These are phyloP conservation scores for Phrynocephalus guinanensis DNA, from an alignment of 2,797 vertebrate genomes.

Conservation along the genomic window DNA sequence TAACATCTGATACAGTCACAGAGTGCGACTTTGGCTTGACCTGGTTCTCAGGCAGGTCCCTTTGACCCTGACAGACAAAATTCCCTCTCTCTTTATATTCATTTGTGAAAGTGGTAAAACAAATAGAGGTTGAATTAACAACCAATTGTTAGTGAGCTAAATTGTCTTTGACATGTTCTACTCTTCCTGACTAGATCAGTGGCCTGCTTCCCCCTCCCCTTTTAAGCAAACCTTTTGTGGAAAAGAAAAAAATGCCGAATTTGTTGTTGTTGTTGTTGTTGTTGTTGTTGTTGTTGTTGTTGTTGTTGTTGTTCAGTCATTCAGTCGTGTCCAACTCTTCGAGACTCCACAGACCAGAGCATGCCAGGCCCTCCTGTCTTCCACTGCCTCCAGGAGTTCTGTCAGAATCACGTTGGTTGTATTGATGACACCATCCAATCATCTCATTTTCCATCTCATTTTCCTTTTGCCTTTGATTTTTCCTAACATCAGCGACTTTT, in stretches of 20 bases:
- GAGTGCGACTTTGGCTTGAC: neutral
- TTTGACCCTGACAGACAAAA: neutral
- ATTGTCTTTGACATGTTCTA: neutral
- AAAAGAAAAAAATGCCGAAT: conserved; percentile 25
- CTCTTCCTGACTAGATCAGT: neutral
- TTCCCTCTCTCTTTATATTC: neutral
- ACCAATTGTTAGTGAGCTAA: neutral
- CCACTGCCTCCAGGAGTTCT: too few relatives aligned
- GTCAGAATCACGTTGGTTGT: too few relatives aligned
- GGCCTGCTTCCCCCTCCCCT: neutral
- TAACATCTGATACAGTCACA: neutral
- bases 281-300: too few relatives aligned
- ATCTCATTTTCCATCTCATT: too few relatives aligned
- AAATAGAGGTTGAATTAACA: conserved; percentile 39
- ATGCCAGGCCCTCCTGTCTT: too few relatives aligned
- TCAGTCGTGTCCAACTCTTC: too few relatives aligned
- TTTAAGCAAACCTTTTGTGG: conserved; percentile 10
- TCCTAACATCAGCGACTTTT: too few relatives aligned
- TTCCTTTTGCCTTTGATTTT: too few relatives aligned
- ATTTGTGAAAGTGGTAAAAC: conserved; percentile 17
- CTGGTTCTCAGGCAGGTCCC: neutral
- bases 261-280: too few relatives aligned
- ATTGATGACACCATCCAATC: too few relatives aligned
- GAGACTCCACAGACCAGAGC: too few relatives aligned
- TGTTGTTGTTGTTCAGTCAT: too few relatives aligned